Percentiles rank a stretch among this genome's conserved stretches.
Conservation (phyloP, 2,888 invertebrate species). For the Sphinx pinastri region DNA sequence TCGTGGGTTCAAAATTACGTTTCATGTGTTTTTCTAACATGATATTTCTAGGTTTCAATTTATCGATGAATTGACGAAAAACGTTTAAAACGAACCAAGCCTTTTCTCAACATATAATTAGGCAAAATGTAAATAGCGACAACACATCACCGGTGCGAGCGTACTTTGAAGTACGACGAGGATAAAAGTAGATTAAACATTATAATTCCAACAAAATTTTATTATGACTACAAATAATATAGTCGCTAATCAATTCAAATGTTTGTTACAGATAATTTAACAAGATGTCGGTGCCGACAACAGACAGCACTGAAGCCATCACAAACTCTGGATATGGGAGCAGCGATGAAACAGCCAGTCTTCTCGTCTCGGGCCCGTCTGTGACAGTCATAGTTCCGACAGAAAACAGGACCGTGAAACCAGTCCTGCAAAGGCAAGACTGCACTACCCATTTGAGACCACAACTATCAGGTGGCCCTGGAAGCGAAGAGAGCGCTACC, state of each 20-base stretch:
- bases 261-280: constrained; percentile 63
- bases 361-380: constrained; percentile 87
- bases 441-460: constrained; percentile 91
- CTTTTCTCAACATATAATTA: too few relatives aligned
- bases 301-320: constrained; percentile 82
- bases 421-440: constrained; percentile 93
- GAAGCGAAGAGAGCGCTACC: constrained; percentile 89
- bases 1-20: too few relatives aligned
- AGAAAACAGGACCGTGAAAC: constrained; percentile 86
- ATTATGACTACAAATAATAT: too few relatives aligned
- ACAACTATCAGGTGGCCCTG: constrained; percentile 88
- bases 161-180: too few relatives aligned
- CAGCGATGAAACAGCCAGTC: constrained; percentile 92
- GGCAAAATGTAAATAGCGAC: too few relatives aligned
- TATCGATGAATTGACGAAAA: too few relatives aligned
- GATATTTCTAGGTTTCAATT: too few relatives aligned
- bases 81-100: too few relatives aligned
- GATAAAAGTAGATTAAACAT: too few relatives aligned
- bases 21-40: too few relatives aligned
- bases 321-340: constrained; percentile 88
- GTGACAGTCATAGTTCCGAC: constrained; percentile 80
- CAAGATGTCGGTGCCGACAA: constrained; percentile 76
- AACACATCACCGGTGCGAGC: too few relatives aligned
- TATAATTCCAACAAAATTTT: too few relatives aligned
- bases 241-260: constrained; percentile 26